phyloP scores from a whole-genome alignment of 2,888 invertebrate genomes.

The Ophonus ardosiacus region DNA sequence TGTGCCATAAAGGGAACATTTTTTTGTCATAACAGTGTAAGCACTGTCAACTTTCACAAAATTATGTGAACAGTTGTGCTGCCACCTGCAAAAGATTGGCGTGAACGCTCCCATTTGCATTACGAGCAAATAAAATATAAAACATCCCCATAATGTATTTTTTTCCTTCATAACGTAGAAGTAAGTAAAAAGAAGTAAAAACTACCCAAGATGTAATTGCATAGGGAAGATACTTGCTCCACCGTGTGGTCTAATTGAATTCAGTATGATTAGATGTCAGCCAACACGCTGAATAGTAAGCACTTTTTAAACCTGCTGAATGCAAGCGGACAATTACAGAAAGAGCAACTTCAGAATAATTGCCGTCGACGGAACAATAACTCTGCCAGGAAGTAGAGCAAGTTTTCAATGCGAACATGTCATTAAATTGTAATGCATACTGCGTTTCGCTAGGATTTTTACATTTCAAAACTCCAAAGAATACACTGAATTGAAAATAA shows the following conservation, averaged over 20 bases:
- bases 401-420: not conserved
- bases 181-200: not conserved
- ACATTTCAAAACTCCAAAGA: not conserved
- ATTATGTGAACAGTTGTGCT: too few relatives aligned
- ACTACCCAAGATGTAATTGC: not conserved
- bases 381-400: not conserved
- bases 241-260: not conserved
- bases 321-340: slow-evolving; percentile 15
- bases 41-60: too few relatives aligned
- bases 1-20: too few relatives aligned
- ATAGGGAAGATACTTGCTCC: not conserved
- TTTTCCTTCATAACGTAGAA: not conserved
- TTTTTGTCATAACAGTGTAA: too few relatives aligned
- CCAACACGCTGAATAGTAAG: not conserved
- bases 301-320: not conserved
- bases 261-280: not conserved
- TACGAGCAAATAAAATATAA: not conserved
- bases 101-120: not conserved
- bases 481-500: not conserved
- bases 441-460: not conserved
- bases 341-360: slow-evolving; percentile 46
- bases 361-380: slow-evolving; percentile 6
- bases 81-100: too few relatives aligned
- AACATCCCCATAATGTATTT: not conserved
- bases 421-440: slow-evolving; percentile 1